These are phyloP conservation scores for Eucriotettix oculatus DNA, from an alignment of 2,888 invertebrate species.

Conservation along the genomic window DNA sequence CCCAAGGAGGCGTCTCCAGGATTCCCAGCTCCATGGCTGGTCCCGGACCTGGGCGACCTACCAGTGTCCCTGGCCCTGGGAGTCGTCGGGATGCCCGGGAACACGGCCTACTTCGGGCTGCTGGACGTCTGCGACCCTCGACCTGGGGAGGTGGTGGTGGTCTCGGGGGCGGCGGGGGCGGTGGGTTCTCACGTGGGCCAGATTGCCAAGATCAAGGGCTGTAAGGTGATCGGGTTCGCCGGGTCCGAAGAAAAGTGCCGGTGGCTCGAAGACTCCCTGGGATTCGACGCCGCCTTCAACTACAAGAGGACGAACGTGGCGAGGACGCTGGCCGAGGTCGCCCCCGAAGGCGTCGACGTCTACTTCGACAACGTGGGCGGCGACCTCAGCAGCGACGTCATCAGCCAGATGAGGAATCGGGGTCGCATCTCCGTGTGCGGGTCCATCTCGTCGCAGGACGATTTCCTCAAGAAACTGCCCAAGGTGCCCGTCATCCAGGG, in stretches of 20 bases:
- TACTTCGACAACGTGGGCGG: conserved; percentile 68
- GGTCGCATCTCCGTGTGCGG: conserved; percentile 49
- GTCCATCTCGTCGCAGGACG: conserved; percentile 26
- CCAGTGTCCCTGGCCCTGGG: too few species aligned
- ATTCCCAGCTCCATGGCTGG: too few species aligned
- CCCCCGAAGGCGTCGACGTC: conserved; percentile 55
- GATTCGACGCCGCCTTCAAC: conserved; percentile 54
- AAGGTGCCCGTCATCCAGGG: conserved; percentile 33
- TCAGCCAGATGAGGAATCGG: conserved; percentile 40
- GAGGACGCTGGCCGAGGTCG: conserved; percentile 36
- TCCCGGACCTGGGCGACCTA: too few species aligned
- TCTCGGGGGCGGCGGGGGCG: too few species aligned
- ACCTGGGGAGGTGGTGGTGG: too few species aligned
- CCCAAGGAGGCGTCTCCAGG: too few species aligned
- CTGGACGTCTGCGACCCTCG: too few species aligned
- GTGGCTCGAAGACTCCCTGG: conserved; percentile 46
- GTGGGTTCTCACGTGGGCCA: too few species aligned
- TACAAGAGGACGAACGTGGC: conserved; percentile 44
- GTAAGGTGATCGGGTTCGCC: conserved; percentile 34
- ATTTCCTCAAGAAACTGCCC: not conserved
- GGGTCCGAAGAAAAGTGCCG: conserved; percentile 52
- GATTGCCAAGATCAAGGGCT: too few species aligned
- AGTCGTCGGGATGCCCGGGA: too few species aligned
- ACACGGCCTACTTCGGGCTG: too few species aligned
- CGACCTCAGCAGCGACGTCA: conserved; percentile 37